phyloP scores from a whole-genome alignment of 2,888 invertebrate species.

The Ecliptopera silaceata region DNA sequence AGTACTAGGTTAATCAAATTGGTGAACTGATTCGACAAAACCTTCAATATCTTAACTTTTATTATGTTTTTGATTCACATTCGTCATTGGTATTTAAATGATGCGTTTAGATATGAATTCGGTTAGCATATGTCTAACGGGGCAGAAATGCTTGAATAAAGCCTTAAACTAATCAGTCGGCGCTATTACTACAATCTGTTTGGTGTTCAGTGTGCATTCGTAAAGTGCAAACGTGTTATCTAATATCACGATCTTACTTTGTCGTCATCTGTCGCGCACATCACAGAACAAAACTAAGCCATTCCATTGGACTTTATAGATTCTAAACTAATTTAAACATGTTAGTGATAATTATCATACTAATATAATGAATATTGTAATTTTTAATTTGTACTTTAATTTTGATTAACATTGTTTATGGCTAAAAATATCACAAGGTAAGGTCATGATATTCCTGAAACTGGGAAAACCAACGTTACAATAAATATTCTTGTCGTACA shows the following conservation, averaged over 20 bases:
- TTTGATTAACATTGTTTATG: constrained; percentile 44
- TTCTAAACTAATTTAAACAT: constrained; percentile 47
- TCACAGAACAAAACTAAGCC: constrained; percentile 39
- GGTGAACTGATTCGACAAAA: too few relatives aligned
- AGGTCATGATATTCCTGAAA: background rate
- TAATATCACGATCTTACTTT: constrained; percentile 26
- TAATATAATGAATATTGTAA: constrained; percentile 53
- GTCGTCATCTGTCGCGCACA: constrained; percentile 14
- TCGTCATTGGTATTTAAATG: background rate
- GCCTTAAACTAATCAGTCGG: constrained; percentile 64
- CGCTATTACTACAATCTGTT: constrained; percentile 58
- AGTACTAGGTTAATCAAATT: too few relatives aligned
- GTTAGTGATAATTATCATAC: too few relatives aligned
- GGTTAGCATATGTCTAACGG: constrained; percentile 9
- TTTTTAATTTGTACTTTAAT: constrained; percentile 37
- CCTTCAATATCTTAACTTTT: too few relatives aligned
- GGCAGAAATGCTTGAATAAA: constrained; percentile 61
- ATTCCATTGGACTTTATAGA: constrained; percentile 49
- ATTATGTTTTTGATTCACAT: too few relatives aligned
- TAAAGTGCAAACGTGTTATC: constrained; percentile 52
- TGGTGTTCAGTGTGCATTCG: constrained; percentile 80
- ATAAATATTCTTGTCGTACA: background rate
- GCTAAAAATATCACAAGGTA: constrained; percentile 3
- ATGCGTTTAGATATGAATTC: background rate
- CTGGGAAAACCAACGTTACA: background rate